phyloP scores from a whole-genome alignment of 2,888 invertebrate genomes.

The Gibbula magus region DNA sequence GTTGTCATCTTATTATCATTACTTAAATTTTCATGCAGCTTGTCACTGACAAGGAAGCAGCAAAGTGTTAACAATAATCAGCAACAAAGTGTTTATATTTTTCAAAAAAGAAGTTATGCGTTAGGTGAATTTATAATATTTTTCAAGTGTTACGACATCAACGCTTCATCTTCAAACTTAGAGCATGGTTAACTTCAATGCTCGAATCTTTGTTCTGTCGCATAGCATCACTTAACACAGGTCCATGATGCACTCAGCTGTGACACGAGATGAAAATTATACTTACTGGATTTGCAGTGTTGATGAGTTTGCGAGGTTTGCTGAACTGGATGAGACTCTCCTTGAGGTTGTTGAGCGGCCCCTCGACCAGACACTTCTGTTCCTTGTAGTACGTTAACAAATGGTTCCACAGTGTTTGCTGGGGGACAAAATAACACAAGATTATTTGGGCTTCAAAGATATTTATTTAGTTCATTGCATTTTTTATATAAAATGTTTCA shows the following conservation, averaged over 20 bases:
- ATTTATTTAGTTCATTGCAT: too few relatives aligned
- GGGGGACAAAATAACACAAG: slow-evolving; percentile 22
- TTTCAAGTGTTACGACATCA: too few relatives aligned
- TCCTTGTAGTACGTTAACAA: slow-evolving; percentile 97
- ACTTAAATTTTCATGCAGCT: background rate
- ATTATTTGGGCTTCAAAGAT: background rate
- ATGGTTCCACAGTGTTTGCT: slow-evolving; percentile 98
- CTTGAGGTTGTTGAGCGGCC: slow-evolving; percentile 96
- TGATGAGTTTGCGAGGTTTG: slow-evolving; percentile 96
- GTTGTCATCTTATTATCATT: background rate
- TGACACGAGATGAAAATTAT: background rate
- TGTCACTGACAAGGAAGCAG: background rate
- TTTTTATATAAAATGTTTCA: too few relatives aligned
- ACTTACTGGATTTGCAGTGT: slow-evolving; percentile 88
- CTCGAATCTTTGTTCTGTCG: too few relatives aligned
- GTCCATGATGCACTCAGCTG: background rate
- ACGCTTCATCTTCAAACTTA: too few relatives aligned
- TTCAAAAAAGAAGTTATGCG: too few relatives aligned
- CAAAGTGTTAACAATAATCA: too few relatives aligned
- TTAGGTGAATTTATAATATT: too few relatives aligned
- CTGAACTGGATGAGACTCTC: slow-evolving; percentile 97
- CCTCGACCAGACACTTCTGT: slow-evolving; percentile 96
- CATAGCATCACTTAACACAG: too few relatives aligned
- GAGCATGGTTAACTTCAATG: too few relatives aligned
- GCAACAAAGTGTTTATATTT: too few relatives aligned